Percentiles rank a stretch among this genome's conserved stretches.
These are phyloP conservation scores for Darevskia mixta DNA, from an alignment of 2,797 vertebrate species.

Conservation along the genomic window DNA sequence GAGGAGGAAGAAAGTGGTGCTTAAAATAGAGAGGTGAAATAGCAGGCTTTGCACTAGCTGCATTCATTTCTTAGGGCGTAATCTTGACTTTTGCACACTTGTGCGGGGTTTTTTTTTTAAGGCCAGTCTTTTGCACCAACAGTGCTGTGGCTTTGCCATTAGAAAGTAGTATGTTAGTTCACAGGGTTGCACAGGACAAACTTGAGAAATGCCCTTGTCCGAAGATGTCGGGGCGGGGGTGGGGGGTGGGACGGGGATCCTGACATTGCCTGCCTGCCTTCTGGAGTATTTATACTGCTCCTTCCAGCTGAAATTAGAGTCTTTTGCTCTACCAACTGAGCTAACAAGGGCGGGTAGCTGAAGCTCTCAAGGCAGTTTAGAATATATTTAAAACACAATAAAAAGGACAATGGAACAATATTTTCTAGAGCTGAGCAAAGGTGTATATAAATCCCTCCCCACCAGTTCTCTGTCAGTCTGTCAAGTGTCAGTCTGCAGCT, in stretches of 20 bases:
- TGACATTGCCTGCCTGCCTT: too few species aligned
- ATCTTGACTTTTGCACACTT: neutral
- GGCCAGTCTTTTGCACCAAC: neutral
- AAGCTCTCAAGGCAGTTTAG: too few species aligned
- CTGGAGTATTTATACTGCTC: neutral
- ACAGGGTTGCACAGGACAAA: neutral
- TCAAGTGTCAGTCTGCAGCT: too few species aligned
- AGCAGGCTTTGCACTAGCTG: neutral
- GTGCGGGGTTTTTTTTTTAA: neutral
- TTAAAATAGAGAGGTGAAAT: constrained; percentile 20
- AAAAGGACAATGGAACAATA: too few species aligned
- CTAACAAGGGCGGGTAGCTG: too few species aligned
- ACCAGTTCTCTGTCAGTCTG: too few species aligned
- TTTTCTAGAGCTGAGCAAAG: too few species aligned
- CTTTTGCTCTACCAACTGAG: too few species aligned
- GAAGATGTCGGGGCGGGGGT: neutral
- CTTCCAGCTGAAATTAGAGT: neutral
- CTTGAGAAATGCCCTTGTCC: neutral
- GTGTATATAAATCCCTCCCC: too few species aligned
- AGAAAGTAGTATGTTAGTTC: neutral
- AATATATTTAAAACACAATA: too few species aligned
- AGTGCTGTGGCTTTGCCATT: neutral
- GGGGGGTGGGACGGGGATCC: too few species aligned
- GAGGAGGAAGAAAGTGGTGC: constrained; percentile 15
- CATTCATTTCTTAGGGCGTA: neutral